Percentiles rank a stretch among this genome's conserved stretches.
Conservation (phyloP, 2,888 invertebrate species). For the Eumerus sabulonum region DNA sequence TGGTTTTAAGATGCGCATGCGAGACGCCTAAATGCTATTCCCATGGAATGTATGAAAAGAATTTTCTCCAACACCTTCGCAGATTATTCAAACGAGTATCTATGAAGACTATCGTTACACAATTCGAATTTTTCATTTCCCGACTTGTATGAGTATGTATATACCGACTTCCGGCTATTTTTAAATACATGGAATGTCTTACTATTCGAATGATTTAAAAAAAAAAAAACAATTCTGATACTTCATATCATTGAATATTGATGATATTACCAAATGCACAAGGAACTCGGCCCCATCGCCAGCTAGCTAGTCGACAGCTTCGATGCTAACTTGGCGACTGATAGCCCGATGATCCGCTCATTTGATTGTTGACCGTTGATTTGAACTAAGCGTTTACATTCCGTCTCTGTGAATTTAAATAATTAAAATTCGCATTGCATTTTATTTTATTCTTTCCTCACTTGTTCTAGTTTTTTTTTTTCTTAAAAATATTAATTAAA, state of each 20-base stretch:
- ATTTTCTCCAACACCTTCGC: conserved; percentile 46
- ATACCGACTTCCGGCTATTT: conserved; percentile 39
- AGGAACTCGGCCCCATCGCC: conserved; percentile 3
- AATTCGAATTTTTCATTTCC: conserved; percentile 28
- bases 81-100: neutral
- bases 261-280: conserved; percentile 17
- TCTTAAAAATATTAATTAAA: neutral
- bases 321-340: conserved; percentile 50
- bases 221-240: conserved; percentile 35
- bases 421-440: neutral
- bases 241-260: conserved; percentile 47
- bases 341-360: conserved; percentile 33
- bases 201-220: conserved; percentile 28
- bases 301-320: neutral
- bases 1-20: conserved; percentile 40
- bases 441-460: too few species aligned
- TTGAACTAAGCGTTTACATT: conserved; percentile 31
- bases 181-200: conserved; percentile 57
- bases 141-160: neutral
- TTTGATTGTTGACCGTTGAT: conserved; percentile 66
- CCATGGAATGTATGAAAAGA: conserved; percentile 41
- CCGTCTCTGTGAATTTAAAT: neutral
- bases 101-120: conserved; percentile 19
- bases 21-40: neutral
- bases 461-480: conserved; percentile 19